Evolutionary conservation across 2,113 vertebrate genomes (phyloP).

Genomic region (Phasianus colchicus): DNA sequence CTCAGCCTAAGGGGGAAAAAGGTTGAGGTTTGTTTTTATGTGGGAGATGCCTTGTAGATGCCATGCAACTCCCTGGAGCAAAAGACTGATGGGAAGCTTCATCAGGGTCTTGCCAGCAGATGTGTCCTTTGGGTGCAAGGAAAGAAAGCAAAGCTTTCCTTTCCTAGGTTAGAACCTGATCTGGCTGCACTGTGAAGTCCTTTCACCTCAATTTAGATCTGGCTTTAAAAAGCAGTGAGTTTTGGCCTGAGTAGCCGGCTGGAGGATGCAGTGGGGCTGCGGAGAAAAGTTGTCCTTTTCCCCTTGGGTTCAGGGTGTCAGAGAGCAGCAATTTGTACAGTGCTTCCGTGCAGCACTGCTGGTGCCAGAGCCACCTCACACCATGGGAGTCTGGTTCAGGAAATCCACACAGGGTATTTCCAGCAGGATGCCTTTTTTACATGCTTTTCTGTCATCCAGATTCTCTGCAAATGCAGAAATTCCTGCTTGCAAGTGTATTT

Average conservation of each 20-base stretch:
- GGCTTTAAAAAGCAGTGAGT: not conserved
- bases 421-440: not conserved
- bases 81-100: not conserved
- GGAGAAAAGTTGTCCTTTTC: not conserved
- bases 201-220: not conserved
- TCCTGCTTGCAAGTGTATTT: not conserved
- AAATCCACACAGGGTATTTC: not conserved
- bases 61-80: accelerated
- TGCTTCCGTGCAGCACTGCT: not conserved
- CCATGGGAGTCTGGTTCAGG: not conserved
- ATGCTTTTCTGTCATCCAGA: not conserved
- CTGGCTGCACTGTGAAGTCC: not conserved
- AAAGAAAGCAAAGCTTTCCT: not conserved
- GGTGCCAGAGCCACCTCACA: not conserved
- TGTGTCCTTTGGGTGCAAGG: not conserved
- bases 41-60: not conserved
- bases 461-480: not conserved
- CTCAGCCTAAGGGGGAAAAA: not conserved
- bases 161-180: not conserved
- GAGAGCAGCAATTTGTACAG: not conserved
- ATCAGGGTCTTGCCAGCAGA: not conserved
- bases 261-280: not conserved
- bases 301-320: not conserved
- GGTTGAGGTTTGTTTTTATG: not conserved
- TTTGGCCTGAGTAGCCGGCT: not conserved